Percentiles rank a stretch among this genome's conserved stretches.
These are phyloP conservation scores for Drosophila seclusa DNA, from an alignment of 2,888 invertebrate genomes.

Conservation along the genomic window DNA sequence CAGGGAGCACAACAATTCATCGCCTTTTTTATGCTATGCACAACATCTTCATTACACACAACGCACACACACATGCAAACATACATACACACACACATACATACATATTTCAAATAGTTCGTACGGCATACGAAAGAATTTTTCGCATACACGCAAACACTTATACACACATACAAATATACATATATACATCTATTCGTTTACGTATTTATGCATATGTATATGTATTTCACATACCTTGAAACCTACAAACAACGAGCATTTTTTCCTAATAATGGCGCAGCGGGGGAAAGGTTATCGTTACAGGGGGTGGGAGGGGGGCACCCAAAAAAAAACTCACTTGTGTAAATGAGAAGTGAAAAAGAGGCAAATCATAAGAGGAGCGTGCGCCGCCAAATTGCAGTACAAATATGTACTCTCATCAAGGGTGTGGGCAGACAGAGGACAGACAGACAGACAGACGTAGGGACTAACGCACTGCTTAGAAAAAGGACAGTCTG, in stretches of 20 bases:
- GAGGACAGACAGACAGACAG: not conserved
- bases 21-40: slow-evolving; percentile 44
- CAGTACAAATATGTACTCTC: slow-evolving; percentile 82
- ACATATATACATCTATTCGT: not conserved
- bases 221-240: slow-evolving; percentile 53
- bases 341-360: slow-evolving; percentile 81
- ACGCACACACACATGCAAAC: slow-evolving; percentile 1
- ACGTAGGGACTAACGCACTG: slow-evolving; percentile 56
- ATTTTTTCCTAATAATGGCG: slow-evolving; percentile 61
- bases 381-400: slow-evolving; percentile 80
- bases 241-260: slow-evolving; percentile 35
- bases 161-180: not conserved
- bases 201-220: slow-evolving; percentile 11
- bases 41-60: slow-evolving; percentile 22
- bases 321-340: slow-evolving; percentile 69
- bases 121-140: slow-evolving; percentile 31
- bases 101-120: slow-evolving; percentile 39
- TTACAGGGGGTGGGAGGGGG: slow-evolving; percentile 26
- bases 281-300: slow-evolving; percentile 58
- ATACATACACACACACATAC: slow-evolving; percentile 5
- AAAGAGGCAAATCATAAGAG: slow-evolving; percentile 82
- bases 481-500: slow-evolving; percentile 79
- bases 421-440: slow-evolving; percentile 26
- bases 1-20: slow-evolving; percentile 60
- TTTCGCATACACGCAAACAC: slow-evolving; percentile 3